Conservation (phyloP, 2,113 vertebrate genomes). For the Hemichromis elongatus region DNA sequence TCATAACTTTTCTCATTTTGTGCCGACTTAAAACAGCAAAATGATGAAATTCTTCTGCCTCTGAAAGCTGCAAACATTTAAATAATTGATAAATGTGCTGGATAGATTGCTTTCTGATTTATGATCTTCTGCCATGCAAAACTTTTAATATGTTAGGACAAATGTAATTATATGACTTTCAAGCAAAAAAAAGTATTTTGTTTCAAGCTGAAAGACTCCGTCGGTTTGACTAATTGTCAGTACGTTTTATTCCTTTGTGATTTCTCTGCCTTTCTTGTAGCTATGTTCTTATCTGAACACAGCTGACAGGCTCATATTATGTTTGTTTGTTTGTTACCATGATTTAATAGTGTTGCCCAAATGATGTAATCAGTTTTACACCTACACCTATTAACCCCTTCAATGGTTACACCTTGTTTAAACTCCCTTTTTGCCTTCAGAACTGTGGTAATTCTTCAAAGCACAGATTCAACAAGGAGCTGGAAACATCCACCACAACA, state of each 20-base stretch:
- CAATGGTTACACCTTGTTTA: neutral
- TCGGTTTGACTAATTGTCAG: neutral
- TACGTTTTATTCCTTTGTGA: neutral
- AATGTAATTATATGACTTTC: neutral
- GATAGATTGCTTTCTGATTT: neutral
- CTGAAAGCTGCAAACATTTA: neutral
- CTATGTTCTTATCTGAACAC: neutral
- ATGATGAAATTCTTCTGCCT: neutral
- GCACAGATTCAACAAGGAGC: neutral
- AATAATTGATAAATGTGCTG: neutral
- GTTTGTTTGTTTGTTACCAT: accelerated
- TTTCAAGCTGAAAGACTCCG: neutral
- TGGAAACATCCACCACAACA: neutral
- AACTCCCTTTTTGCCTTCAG: neutral
- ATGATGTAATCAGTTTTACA: neutral
- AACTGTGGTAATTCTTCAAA: neutral
- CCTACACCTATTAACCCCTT: neutral
- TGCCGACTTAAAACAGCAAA: neutral
- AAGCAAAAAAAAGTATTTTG: neutral
- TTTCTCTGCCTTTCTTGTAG: neutral
- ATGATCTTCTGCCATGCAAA: neutral
- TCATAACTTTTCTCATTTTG: neutral
- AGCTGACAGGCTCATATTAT: neutral
- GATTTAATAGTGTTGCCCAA: neutral
- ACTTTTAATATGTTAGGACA: neutral